A percentile compares a stretch with the other conserved stretches of the same genome.
phyloP scores from a whole-genome alignment of 2,888 invertebrate species.

The Thymelicus sylvestris region DNA sequence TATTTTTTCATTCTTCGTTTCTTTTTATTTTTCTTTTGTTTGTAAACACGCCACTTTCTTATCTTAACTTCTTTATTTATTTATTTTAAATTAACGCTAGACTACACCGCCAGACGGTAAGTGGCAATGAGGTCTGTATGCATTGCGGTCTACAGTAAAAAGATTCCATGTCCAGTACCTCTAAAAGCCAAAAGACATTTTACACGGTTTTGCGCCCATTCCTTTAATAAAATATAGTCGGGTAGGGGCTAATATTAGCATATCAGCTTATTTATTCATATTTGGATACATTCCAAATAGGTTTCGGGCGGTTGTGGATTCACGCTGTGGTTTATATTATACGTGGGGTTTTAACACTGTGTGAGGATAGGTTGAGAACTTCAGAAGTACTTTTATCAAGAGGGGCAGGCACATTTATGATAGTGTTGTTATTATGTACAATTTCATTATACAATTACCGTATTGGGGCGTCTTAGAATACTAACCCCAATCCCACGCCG shows the following conservation, averaged over 20 bases:
- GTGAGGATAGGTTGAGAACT: neutral
- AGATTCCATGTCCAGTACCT: neutral
- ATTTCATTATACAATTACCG: no score
- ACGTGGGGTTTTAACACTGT: slow-evolving; percentile 20
- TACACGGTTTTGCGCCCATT: slow-evolving; percentile 18
- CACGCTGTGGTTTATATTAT: slow-evolving; percentile 15
- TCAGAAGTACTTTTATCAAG: no score
- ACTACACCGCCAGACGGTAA: neutral
- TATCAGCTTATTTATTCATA: slow-evolving; percentile 58
- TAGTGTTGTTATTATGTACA: no score
- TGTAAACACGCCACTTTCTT: no score
- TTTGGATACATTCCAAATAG: slow-evolving; percentile 75
- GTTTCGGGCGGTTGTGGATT: slow-evolving; percentile 47
- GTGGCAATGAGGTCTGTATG: neutral
- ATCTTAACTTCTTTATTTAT: no score
- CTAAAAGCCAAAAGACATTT: slow-evolving; percentile 13
- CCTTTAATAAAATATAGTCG: slow-evolving; percentile 29
- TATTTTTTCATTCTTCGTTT: no score
- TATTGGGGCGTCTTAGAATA: no score
- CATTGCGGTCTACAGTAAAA: neutral
- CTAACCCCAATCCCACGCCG: no score
- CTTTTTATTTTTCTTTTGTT: no score
- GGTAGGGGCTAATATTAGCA: slow-evolving; percentile 24
- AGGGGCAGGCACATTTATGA: no score
- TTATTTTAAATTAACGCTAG: no score